Conservation (phyloP, 1,140 invertebrate genomes). For the Zaprionus davidi region DNA sequence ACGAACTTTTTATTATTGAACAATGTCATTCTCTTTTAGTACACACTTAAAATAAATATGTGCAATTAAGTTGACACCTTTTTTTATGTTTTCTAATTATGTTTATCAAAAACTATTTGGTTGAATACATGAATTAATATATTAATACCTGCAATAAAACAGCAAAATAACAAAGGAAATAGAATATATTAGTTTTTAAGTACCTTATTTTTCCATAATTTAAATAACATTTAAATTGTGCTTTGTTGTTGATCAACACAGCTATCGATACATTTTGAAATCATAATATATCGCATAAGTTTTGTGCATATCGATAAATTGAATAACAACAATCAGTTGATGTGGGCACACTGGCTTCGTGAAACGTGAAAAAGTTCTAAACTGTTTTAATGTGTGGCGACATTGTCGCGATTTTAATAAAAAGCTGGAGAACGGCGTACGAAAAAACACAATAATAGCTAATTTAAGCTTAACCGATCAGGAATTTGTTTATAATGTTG, state of each 20-base stretch:
- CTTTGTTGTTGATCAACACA: background rate
- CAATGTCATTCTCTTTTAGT: background rate
- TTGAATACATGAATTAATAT: too few relatives aligned
- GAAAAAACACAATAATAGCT: conserved; percentile 53
- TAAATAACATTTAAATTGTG: background rate
- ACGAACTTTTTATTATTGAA: background rate
- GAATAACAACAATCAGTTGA: conserved; percentile 25
- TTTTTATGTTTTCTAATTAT: background rate
- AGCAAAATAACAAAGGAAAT: background rate
- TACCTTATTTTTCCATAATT: background rate
- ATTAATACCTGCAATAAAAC: background rate
- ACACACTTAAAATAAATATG: background rate
- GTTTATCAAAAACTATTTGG: too few relatives aligned
- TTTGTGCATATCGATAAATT: conserved; percentile 4
- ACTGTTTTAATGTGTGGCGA: conserved; percentile 62
- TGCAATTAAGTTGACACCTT: background rate
- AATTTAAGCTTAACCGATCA: conserved; percentile 79
- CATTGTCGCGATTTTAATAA: conserved; percentile 72
- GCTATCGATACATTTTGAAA: conserved; percentile 13
- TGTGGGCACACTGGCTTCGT: conserved; percentile 32
- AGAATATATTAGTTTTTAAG: background rate
- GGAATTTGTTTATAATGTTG: conserved; percentile 82
- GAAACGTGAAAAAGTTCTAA: conserved; percentile 60
- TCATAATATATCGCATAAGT: background rate
- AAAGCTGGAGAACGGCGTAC: conserved; percentile 73